Conservation (phyloP, 2,888 invertebrate species). For the Epiblema foenella region DNA sequence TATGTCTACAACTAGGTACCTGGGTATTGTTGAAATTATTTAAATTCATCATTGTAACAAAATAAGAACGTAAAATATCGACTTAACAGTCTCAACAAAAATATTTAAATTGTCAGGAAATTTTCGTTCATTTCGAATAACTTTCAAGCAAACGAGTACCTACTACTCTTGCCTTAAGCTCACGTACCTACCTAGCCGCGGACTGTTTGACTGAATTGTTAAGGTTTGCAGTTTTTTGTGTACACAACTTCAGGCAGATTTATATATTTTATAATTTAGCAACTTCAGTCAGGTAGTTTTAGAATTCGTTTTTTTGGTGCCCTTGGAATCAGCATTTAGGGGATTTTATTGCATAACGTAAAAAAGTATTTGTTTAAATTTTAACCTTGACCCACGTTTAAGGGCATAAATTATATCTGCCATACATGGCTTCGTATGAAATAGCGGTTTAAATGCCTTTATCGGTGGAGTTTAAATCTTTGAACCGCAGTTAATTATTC, state of each 20-base stretch:
- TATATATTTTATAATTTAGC: background rate
- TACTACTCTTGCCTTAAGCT: constrained; percentile 8
- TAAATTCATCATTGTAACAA: too few species aligned
- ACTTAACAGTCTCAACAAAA: background rate
- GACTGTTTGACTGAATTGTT: constrained; percentile 13
- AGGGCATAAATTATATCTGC: too few species aligned
- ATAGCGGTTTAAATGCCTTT: too few species aligned
- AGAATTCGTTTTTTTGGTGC: background rate
- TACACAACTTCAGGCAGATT: background rate
- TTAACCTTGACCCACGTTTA: too few species aligned
- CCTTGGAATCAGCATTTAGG: background rate
- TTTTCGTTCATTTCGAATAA: background rate
- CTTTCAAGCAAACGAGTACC: background rate
- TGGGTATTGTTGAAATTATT: background rate
- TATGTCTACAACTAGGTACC: too few species aligned
- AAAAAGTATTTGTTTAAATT: too few species aligned
- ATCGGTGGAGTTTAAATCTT: too few species aligned
- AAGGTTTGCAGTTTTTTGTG: background rate
- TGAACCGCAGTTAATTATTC: too few species aligned
- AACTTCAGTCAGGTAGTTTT: background rate
- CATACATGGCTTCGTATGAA: too few species aligned
- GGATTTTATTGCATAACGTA: too few species aligned
- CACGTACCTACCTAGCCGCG: constrained; percentile 14
- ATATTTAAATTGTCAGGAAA: background rate
- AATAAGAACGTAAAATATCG: background rate